Conservation (phyloP, 1,140 invertebrate genomes). For the Eulimnadia texana region DNA sequence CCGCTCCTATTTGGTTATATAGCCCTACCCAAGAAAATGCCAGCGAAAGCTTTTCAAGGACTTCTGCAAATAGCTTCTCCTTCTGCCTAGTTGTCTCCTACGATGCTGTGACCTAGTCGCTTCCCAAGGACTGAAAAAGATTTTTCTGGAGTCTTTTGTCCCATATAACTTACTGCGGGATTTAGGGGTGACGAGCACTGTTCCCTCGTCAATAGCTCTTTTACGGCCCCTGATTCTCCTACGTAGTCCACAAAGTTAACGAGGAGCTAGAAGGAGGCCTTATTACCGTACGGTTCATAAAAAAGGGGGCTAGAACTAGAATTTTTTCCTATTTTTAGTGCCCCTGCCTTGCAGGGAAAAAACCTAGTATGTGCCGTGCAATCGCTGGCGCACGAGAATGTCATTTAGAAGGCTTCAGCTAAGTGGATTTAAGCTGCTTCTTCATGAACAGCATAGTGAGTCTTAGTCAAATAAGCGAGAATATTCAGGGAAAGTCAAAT, state of each 20-base stretch:
- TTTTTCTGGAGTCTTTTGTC: too few species aligned
- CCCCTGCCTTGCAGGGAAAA: neutral
- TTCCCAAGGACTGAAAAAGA: neutral
- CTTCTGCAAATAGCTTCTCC: neutral
- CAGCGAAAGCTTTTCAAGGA: neutral
- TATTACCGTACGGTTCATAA: too few species aligned
- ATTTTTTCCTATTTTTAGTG: neutral
- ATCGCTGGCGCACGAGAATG: neutral
- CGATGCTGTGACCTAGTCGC: neutral
- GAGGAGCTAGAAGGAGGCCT: too few species aligned
- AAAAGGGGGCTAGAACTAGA: too few species aligned
- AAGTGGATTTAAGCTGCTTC: neutral
- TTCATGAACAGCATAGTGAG: neutral
- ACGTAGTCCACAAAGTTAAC: too few species aligned
- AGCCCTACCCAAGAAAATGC: neutral
- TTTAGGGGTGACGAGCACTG: too few species aligned
- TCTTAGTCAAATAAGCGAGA: too few species aligned
- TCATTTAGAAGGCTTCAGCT: neutral
- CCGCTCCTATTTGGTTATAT: neutral
- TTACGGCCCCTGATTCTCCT: too few species aligned
- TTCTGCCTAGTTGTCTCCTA: neutral
- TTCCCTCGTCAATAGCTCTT: too few species aligned
- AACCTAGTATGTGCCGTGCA: neutral
- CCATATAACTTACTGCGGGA: too few species aligned
- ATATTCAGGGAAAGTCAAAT: too few species aligned